phyloP scores from a whole-genome alignment of 2,113 vertebrate species.

The Vulpes vulpes region DNA sequence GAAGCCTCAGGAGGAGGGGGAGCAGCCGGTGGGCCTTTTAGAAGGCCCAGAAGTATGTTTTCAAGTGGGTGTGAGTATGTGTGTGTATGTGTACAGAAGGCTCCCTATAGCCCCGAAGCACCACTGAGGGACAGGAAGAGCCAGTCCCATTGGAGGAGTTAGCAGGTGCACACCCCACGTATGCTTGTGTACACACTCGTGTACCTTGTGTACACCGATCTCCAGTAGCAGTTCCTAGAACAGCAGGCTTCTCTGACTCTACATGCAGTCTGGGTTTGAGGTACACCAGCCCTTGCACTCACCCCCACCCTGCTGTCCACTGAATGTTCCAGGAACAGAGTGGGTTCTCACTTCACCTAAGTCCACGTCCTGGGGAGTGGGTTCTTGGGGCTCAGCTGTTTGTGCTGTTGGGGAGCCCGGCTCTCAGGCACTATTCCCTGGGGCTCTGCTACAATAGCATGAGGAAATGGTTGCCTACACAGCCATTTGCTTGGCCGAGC shows the following conservation, averaged over 20 bases:
- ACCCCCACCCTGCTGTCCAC: background rate
- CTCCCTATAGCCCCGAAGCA: background rate
- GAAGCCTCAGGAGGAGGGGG: background rate
- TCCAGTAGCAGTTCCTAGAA: background rate
- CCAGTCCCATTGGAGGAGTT: background rate
- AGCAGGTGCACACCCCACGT: background rate
- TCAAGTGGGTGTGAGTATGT: rapidly evolving
- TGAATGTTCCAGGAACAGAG: background rate
- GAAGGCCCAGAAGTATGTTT: background rate
- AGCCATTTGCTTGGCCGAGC: background rate
- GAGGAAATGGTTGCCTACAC: background rate
- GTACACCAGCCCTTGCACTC: background rate
- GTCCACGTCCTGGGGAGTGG: background rate
- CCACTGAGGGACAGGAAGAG: background rate
- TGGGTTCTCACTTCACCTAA: background rate
- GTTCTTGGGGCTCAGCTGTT: background rate
- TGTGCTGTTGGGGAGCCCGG: background rate
- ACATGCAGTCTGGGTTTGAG: background rate
- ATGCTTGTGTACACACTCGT: background rate
- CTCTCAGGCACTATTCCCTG: background rate
- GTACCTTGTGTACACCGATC: background rate
- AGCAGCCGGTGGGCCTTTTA: constrained; percentile 33
- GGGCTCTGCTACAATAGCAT: background rate
- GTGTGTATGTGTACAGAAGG: background rate
- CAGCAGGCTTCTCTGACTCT: background rate